Evolutionary conservation across 2,888 invertebrate species (phyloP).

Genomic region (Xylota segnis): DNA sequence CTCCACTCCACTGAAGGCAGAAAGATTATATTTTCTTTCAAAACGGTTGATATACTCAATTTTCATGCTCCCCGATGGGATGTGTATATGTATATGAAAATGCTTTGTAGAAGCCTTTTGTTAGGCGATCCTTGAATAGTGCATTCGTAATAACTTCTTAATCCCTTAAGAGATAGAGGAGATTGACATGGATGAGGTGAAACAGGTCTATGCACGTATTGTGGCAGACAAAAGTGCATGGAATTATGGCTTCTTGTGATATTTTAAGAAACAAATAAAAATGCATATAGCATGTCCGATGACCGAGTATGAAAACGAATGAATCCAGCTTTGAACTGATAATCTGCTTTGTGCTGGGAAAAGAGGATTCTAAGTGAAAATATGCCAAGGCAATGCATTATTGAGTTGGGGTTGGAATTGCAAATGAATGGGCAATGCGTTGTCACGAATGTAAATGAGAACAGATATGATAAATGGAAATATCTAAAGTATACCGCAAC

Average conservation of each 20-base stretch:
- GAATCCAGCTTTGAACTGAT: conserved; percentile 10
- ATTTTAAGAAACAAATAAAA: conserved; percentile 20
- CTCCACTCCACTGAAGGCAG: conserved; percentile 9
- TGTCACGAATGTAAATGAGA: too few relatives aligned
- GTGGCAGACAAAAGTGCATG: conserved; percentile 1
- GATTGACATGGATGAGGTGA: conserved; percentile 2
- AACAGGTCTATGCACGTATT: background rate
- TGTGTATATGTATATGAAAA: conserved; percentile 25
- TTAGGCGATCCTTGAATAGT: conserved; percentile 49
- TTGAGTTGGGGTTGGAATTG: too few relatives aligned
- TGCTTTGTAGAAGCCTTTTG: conserved; percentile 47
- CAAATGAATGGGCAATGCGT: too few relatives aligned
- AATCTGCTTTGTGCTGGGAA: conserved; percentile 5
- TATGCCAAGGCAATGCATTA: too few relatives aligned
- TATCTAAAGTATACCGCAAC: too few relatives aligned
- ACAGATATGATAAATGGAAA: too few relatives aligned
- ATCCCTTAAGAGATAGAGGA: conserved; percentile 25
- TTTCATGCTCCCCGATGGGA: background rate
- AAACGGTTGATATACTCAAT: conserved; percentile 32
- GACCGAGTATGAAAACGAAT: conserved; percentile 13
- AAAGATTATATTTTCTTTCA: conserved; percentile 19
- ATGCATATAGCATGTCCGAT: conserved; percentile 30
- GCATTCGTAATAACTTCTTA: conserved; percentile 51
- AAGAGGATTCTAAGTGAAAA: background rate
- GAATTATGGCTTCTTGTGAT: conserved; percentile 14